Conservation (phyloP, 2,797 vertebrate genomes). For the Cryptoblepharus egeriae region DNA sequence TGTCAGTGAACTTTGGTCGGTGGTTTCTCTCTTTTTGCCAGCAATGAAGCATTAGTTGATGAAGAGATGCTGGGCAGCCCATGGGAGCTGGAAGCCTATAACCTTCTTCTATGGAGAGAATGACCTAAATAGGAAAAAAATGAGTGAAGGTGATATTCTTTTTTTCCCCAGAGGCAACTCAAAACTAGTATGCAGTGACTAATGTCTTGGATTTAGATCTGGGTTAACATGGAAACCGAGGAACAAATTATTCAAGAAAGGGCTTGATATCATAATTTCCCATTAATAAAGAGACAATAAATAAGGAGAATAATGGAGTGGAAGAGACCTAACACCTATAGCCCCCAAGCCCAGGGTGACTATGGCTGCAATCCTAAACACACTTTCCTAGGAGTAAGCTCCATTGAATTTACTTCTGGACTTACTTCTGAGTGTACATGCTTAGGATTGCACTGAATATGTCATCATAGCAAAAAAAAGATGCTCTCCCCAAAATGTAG, state of each 20-base stretch:
- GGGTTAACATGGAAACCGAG: slow-evolving; percentile 50
- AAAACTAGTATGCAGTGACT: slow-evolving; percentile 36
- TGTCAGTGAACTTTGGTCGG: slow-evolving; percentile 93
- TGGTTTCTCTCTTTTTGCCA: slow-evolving; percentile 98
- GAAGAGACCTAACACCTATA: no score
- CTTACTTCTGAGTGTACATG: no score
- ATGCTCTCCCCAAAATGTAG: no score
- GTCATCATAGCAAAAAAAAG: no score
- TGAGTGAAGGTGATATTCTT: not conserved
- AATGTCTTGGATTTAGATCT: slow-evolving; percentile 60
- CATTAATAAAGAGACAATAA: no score
- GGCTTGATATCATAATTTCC: not conserved
- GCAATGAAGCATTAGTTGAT: slow-evolving; percentile 97
- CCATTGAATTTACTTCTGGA: no score
- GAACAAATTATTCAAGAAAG: not conserved
- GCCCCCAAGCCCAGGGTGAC: no score
- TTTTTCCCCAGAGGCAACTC: slow-evolving; percentile 4
- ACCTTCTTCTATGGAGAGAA: slow-evolving; percentile 96
- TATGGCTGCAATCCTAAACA: not conserved
- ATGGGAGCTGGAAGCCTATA: slow-evolving; percentile 96
- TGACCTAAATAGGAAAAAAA: slow-evolving; percentile 82
- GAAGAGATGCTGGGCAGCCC: slow-evolving; percentile 94
- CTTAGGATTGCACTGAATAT: no score
- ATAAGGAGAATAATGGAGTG: no score
- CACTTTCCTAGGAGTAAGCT: no score